Evolutionary conservation across 2,113 vertebrate genomes (phyloP), one percentile per base, ranked within the genome.

Genomic region (Myotis lucifugus): DNA sequence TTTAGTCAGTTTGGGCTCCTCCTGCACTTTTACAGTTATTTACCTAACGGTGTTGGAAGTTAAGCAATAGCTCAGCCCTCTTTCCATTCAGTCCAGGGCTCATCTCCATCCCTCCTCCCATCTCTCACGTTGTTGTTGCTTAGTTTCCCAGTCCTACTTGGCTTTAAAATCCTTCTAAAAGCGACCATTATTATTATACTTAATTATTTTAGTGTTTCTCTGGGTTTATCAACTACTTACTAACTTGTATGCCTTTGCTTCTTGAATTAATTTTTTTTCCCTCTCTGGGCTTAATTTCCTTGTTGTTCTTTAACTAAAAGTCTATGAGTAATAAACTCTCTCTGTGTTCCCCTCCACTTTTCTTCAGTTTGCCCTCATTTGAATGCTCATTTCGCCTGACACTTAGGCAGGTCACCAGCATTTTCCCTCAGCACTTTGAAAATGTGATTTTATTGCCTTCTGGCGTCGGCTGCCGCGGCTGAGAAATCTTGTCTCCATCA

Each of bases 221-320:
- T 48, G 78, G 52, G 52, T 61, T 50, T 66, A 29, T 85, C 29
- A 67, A 8, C 17, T 46, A 17, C 46, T 74, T 70, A 69, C 52
- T 91, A 19, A 66, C 76, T 88, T 19, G 15, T 88, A 52, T 90
- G 54, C 69, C n/a, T 61, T 87, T 90, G 18, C 50, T 81, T 66
- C 72, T 93, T 84, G 37, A 82, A 34, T 81, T 46, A 23, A 29
- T 18, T 52, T 7, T 19, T 69, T 64, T 18, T 18, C 1, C 2
- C 37, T 8, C 88, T 90, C 85, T 48, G 25, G 59, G 48, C 69
- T 92, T 85, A 42, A 88, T 94, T 81, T 81, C 13, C 34, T 34
- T 50, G 11, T 27, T 25, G 9, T 40, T 81, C 59, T 85, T 84
- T 73, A 64, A 64, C 74, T 61, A 50, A 67, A 23, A 27, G 23